These are phyloP conservation scores for Synaphobranchus kaupii DNA, from an alignment of 2,797 vertebrate species.

Conservation along the genomic window DNA sequence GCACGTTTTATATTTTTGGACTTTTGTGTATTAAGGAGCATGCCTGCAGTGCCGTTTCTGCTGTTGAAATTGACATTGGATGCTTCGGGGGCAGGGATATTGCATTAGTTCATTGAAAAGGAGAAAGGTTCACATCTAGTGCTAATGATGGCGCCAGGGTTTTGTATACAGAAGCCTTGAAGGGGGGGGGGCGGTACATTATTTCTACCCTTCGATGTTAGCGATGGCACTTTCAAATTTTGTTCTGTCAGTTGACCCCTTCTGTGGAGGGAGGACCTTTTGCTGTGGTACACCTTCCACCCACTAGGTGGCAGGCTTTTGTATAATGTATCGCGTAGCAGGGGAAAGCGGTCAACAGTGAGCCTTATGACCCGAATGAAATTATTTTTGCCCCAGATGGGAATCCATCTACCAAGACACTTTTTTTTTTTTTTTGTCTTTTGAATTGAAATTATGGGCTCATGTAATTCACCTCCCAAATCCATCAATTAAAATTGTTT, in stretches of 20 bases:
- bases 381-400: not conserved
- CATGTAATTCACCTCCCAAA: not conserved
- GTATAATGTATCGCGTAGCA: not conserved
- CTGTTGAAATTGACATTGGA: not conserved
- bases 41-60: not conserved
- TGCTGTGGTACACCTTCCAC: not conserved
- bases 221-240: not conserved
- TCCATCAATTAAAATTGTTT: not conserved
- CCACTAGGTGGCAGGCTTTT: constrained; percentile 31
- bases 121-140: not conserved
- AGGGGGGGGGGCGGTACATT: constrained; percentile 25
- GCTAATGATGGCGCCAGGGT: not conserved
- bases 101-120: not conserved
- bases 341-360: not conserved
- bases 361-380: not conserved
- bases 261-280: not conserved
- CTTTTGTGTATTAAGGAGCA: not conserved
- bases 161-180: not conserved
- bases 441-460: not conserved
- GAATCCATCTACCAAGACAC: not conserved
- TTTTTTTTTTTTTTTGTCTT: not conserved
- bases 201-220: constrained; percentile 3
- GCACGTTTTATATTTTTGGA: not conserved
- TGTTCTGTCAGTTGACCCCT: not conserved
- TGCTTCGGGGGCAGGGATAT: not conserved